Conservation (phyloP, 1,140 invertebrate species). For the Parasteatoda tepidariorum region DNA sequence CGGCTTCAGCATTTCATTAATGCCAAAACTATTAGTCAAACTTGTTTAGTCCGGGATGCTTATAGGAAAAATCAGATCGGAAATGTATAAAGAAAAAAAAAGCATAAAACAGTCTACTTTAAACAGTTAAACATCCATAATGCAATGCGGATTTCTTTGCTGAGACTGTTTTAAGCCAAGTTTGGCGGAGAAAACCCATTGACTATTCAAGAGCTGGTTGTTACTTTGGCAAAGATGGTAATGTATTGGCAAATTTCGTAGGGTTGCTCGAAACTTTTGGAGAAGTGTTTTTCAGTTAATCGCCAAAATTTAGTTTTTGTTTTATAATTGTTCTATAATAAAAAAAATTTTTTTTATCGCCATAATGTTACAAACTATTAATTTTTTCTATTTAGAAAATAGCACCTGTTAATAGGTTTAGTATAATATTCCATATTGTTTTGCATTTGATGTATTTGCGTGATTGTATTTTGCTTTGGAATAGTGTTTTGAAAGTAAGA, state of each 20-base stretch:
- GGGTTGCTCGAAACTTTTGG: slow-evolving; percentile 1
- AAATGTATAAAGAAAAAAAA: slow-evolving; percentile 33
- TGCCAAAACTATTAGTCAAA: slow-evolving; percentile 1
- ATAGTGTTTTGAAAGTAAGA: no score
- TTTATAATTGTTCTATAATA: neutral
- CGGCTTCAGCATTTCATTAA: slow-evolving; percentile 38
- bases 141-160: slow-evolving; percentile 25
- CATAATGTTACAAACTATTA: no score
- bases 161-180: slow-evolving; percentile 46
- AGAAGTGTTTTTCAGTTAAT: neutral
- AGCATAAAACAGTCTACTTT: slow-evolving; percentile 8
- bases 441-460: no score
- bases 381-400: no score
- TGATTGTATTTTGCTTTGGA: no score
- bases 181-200: slow-evolving; percentile 31
- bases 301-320: neutral
- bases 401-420: no score
- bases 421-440: no score
- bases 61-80: slow-evolving; percentile 2
- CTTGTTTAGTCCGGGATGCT: slow-evolving; percentile 23
- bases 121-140: slow-evolving; percentile 37
- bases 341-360: neutral
- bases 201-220: slow-evolving; percentile 44
- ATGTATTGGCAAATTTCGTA: slow-evolving; percentile 28
- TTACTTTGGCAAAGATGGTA: slow-evolving; percentile 5